These are phyloP conservation scores for Elegia similella DNA, from an alignment of 2,888 invertebrate species.

Conservation along the genomic window DNA sequence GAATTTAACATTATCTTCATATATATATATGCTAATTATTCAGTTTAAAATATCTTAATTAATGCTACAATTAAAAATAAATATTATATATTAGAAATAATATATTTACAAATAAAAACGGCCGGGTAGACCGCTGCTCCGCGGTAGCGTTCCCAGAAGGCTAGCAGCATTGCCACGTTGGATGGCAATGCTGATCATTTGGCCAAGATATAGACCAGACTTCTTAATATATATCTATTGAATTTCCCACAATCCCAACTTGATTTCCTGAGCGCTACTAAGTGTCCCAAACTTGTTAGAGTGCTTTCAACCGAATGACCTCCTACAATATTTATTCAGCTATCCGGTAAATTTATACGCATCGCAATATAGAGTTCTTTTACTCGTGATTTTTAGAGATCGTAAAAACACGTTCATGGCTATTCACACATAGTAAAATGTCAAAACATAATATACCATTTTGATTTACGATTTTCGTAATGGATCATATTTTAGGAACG, in stretches of 20 bases:
- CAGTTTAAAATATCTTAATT: no score
- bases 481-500: neutral
- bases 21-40: no score
- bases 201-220: no score
- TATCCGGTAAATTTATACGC: neutral
- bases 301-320: neutral
- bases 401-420: neutral
- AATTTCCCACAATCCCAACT: neutral
- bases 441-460: neutral
- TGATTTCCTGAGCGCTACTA: neutral
- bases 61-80: no score
- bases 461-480: neutral
- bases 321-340: neutral
- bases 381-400: neutral
- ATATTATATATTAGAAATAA: no score
- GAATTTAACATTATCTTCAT: no score
- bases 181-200: no score
- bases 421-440: neutral
- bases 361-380: neutral
- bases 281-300: neutral
- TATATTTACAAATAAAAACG: no score
- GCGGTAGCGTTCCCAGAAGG: no score
- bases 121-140: no score
- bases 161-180: no score
- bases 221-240: no score